Base-by-base conservation (phyloP, 2,113 vertebrate species). In the Gymnorhina tibicen region DNA sequence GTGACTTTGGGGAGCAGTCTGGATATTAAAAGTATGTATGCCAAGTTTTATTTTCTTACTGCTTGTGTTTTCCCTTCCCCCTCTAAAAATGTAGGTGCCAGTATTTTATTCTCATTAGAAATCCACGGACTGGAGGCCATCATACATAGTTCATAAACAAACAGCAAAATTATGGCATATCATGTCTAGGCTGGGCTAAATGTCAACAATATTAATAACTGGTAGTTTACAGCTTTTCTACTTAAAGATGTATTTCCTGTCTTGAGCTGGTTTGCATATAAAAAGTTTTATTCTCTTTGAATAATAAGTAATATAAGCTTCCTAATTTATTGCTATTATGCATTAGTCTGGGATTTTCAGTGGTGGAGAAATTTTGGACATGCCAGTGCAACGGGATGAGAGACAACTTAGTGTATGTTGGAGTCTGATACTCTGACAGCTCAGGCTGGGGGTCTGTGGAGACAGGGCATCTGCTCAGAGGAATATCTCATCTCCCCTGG, bases 81-180 rank as follows among this genome's bases (percentile, higher is more conserved):
- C 56, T 75, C 60, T 85, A 64, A 96, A 93, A 87, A 67, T 68
- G 41, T 20, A 91, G 79, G 85, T 87, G 85, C 37, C 44, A 78
- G 20, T 75, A 75, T 91, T 95, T 84, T 56, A 67, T 49, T 86
- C 85, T 96, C 73, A 56, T 78, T 78, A 96, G 56, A 84, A 94
- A 81, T 63, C 79, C 70, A 84, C 27, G 75, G 68, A 77, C 72
- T 79, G 91, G 90, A 90, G 56, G 68, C 64, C 76, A 91, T 88
- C 95, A 93, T 86, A 74, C 35, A 93, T 56, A 95, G 84, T 52
- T 93, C 60, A 84, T 93, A 94, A 75, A 16, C 83, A 95, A 96
- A 95, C 60, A 96, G 80, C 47, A 95, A 91, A 96, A 96, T 87
- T 92, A 88, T 33, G 58, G 94, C 88, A 77, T 50, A 87, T 91